Percentiles rank a stretch among this genome's conserved stretches.
phyloP scores from a whole-genome alignment of 2,797 vertebrate genomes.

The Loris lydekkerianus region DNA sequence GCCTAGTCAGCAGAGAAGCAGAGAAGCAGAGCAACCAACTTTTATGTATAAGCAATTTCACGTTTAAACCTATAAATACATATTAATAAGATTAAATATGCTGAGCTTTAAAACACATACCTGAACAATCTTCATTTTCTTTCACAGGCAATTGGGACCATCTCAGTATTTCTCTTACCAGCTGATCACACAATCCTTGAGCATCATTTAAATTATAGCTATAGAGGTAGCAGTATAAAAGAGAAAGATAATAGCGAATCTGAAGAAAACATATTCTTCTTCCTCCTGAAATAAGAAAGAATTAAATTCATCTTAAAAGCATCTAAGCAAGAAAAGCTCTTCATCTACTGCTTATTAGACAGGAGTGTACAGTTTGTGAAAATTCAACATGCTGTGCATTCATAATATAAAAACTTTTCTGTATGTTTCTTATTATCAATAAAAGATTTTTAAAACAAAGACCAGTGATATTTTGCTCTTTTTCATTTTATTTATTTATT shows the following conservation, averaged over 20 bases:
- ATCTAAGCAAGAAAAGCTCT: neutral
- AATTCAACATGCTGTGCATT: constrained; percentile 31
- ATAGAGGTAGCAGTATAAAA: constrained; percentile 94
- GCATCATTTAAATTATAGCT: constrained; percentile 94
- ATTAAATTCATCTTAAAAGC: constrained; percentile 44
- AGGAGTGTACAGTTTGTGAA: neutral
- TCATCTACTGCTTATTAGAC: neutral
- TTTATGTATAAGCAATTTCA: neutral
- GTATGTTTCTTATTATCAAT: constrained; percentile 3
- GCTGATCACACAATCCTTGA: constrained; percentile 94
- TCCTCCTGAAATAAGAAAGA: constrained; percentile 84
- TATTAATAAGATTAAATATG: neutral
- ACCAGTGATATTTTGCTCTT: constrained; percentile 3
- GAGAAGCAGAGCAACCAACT: neutral
- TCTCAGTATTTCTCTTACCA: constrained; percentile 91
- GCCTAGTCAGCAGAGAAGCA: neutral
- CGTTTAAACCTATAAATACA: constrained; percentile 4
- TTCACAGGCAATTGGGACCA: constrained; percentile 83
- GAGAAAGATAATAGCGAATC: constrained; percentile 93
- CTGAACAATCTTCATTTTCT: constrained; percentile 79
- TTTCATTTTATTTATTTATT: constrained; percentile 40
- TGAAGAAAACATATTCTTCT: constrained; percentile 90
- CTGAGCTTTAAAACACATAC: constrained; percentile 81
- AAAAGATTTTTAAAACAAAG: neutral
- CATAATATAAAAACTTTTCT: neutral